Evolutionary conservation across 2,888 invertebrate genomes (phyloP), one percentile per base, ranked within the genome.

Genomic region (Agrochola litura): DNA sequence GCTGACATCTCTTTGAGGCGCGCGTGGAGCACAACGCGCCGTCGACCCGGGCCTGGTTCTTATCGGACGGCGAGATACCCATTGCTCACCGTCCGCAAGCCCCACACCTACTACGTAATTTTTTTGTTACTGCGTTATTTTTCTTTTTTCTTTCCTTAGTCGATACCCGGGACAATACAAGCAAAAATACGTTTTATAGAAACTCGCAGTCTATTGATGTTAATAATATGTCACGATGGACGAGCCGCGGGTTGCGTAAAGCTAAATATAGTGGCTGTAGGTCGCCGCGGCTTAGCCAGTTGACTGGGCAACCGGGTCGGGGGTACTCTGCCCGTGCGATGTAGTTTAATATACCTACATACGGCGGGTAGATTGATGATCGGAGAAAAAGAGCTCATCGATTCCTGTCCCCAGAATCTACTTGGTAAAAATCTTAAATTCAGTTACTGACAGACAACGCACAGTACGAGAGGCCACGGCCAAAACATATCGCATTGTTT

Each of bases 261-360:
- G 81, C 85, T 87, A 88, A 80, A 85, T 82, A 88, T 87, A 87
- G 88, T 67, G 64, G 30, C 71, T 56, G 49, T 80, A 71, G 75
- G 54, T 69, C 73, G 77, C 56, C 78, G 77, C 64, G 77, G 84
- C 81, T 82, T 86, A 81, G 73, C 37, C 91, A 88, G 87, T 72
- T 82, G 86, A 87, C 79, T 90, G 90, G 77, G 82, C 88, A 90
- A 90, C 81, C 79, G 82, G 90, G 90, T 88, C 91, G 86, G 86
- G 86, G 86, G 84, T 82, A 82, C 83, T 77, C 71, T 79, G 82
- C 79, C 83, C 80, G 79, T 74, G 75, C 65, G 30, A 69, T 79
- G 76, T 85, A 76, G 79, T 81, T 78, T 76, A 81, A 77, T 77
- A 81, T 76, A 76, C 52, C 49, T 70, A 79, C 52, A 70, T 76